Evolutionary conservation across 2,797 vertebrate genomes (phyloP), one percentile per base, ranked within the genome.

Genomic region (Alectoris magna): DNA sequence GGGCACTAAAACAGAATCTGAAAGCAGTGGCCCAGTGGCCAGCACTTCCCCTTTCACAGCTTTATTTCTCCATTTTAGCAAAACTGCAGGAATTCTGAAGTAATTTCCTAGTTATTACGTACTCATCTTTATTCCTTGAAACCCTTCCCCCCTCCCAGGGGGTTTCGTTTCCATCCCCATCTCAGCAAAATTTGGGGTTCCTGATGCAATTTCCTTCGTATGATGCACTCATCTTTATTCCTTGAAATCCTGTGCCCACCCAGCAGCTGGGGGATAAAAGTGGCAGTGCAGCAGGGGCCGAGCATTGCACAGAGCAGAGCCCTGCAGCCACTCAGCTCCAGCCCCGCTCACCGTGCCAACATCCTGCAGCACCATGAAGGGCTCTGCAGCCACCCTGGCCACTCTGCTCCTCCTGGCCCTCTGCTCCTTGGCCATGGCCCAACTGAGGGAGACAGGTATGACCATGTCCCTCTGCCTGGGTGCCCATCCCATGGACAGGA

Each of bases 391-490:
- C 0, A 0, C 7, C 13, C 48, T 90, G 62, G 43, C 58, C 2
- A 2, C 41, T 70, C 43, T 90, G 27, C 48, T 93, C 24, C 51
- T 93, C 4, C 3, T 84, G 69, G 80, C 66, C 34, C 53, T 17
- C 84, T 86, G 73, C 51, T 88, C 56, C 58, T 4, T 1, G 0
- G 48, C 74, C 24, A 29, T 55, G 34, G 53, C 11, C 17, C 10
- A 8, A 4, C 17, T 1, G 1, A 0, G 5, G 5, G 8, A 6
- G 16, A 36, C 26, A 7, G 3, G 2, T 1, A 0, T 0, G 17
- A 14, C 9, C 23, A 2, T 1, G 5, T 2, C 0, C 17, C 1
- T 0, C 7, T 2, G 0, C 1, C 1, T 1, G 5, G 59, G 71
- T 79, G 81, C 16, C 4, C 34, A 39, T 11, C 79, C 68, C 41